Evolutionary conservation across 1,140 invertebrate genomes (phyloP).

Genomic region (Eupeodes corollae): DNA sequence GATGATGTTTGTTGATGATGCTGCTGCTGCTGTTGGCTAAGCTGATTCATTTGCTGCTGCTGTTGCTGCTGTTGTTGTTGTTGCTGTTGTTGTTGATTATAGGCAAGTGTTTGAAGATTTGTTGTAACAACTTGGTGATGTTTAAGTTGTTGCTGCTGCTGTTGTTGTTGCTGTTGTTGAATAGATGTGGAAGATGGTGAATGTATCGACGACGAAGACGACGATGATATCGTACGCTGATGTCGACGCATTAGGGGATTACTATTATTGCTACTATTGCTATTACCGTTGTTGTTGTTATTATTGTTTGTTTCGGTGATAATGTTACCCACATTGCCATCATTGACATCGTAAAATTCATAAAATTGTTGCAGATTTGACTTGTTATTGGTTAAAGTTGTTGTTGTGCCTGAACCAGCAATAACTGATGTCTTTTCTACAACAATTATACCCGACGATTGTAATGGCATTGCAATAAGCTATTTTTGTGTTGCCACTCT

Average conservation of each 20-base stretch:
- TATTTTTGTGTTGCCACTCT: no score
- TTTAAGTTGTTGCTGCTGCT: slow-evolving; percentile 10
- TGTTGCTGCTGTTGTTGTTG: slow-evolving; percentile 7
- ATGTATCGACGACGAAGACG: slow-evolving; percentile 24
- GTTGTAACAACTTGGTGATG: slow-evolving; percentile 20
- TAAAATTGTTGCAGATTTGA: slow-evolving; percentile 1
- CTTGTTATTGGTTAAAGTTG: slow-evolving; percentile 4
- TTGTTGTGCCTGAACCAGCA: slow-evolving; percentile 2
- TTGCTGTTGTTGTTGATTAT: background rate
- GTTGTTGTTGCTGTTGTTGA: slow-evolving; percentile 13
- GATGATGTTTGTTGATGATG: background rate
- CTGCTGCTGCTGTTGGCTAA: background rate
- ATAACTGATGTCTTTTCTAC: slow-evolving; percentile 10
- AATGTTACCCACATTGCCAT: slow-evolving; percentile 1
- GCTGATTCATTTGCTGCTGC: slow-evolving; percentile 1
- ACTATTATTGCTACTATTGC: slow-evolving; percentile 1
- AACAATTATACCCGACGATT: slow-evolving; percentile 12
- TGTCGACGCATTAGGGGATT: background rate
- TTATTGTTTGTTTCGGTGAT: background rate
- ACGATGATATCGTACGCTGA: slow-evolving; percentile 9
- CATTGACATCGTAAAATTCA: slow-evolving; percentile 4
- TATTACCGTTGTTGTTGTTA: background rate
- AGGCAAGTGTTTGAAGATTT: background rate
- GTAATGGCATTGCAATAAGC: slow-evolving; percentile 8
- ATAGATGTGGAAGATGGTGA: slow-evolving; percentile 9